Base-by-base conservation (phyloP, 1,140 invertebrate genomes). In the Zophobas morio region DNA sequence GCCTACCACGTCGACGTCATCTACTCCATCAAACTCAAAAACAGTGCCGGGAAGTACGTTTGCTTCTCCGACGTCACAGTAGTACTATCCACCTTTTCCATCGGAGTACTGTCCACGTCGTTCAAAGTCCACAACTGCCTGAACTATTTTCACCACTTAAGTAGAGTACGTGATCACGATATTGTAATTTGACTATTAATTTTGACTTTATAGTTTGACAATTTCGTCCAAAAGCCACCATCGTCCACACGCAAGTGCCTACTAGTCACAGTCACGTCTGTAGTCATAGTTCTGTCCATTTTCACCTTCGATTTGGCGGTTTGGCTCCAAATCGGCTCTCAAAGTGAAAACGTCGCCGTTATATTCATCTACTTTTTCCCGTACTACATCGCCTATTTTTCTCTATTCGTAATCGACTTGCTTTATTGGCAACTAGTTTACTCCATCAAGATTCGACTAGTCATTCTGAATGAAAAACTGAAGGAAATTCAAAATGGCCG, bases 361-460 rank as follows among this genome's bases (percentile, higher is more conserved):
- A 36, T 51, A 3, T n/a, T 72, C 35, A 8, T 51, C 8, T 60
- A 20, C 1, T n/a, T n/a, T 34, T 34, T 72, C 0, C 70, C 70
- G 1, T 72, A 36, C 37, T 72, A 72, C 47, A 40, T 51, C 2
- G 49, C 33, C 20, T 72, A 72, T 32, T 51, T 6, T 35, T 72
- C 37, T 32, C 49, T 47, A 2, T 6, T 51, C 1, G 20, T 72
- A 33, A 72, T 72, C 2, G 70, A 72, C 8, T 1, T 72, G 1
- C 33, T 53, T 6, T 72, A 33, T 49, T 72, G 70, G 70, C 51
- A 72, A 8, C 51, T 72, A 36, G 70, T 72, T 0, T 34, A 54
- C 33, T 36, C 51, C 32, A 72, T 72, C 46, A 72, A 39, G 51
- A 54, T 51, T 6, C 49, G 47, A 36, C 1, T 72, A 6, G 8